phyloP scores from a whole-genome alignment of 2,797 vertebrate species.

The Channallabes apus region DNA sequence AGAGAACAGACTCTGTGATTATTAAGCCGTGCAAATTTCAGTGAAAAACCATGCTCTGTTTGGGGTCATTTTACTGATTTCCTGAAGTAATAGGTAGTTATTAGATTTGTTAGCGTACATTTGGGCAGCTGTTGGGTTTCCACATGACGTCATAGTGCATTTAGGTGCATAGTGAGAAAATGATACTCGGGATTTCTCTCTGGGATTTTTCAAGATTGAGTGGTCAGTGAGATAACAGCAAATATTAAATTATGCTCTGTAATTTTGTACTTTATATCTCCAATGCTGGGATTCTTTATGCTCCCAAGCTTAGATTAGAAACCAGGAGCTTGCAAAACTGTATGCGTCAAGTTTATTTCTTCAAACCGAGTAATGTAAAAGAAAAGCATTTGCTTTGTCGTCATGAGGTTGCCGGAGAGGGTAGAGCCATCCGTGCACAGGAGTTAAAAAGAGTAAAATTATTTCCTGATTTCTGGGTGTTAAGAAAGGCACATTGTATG shows the following conservation, averaged over 20 bases:
- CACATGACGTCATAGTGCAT: constrained; percentile 2
- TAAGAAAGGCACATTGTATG: not conserved
- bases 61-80: constrained; percentile 27
- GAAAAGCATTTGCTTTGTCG: not conserved
- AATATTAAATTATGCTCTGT: constrained; percentile 12
- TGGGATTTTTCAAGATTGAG: not conserved
- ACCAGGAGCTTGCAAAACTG: not conserved
- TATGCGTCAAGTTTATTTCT: not conserved
- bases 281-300: not conserved
- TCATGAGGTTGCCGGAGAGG: not conserved
- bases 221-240: not conserved
- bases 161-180: not conserved
- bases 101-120: constrained; percentile 16
- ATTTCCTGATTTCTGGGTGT: not conserved
- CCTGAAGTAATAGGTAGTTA: constrained; percentile 12
- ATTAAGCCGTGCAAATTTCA: constrained; percentile 6
- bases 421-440: too few relatives aligned
- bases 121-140: not conserved
- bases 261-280: not conserved
- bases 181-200: not conserved
- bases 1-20: not conserved
- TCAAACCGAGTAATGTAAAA: too few relatives aligned
- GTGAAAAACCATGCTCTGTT: constrained; percentile 4
- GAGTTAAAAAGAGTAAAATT: not conserved
- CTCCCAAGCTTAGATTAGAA: not conserved